Evolutionary conservation across 1,140 invertebrate species (phyloP).

Genomic region (Myzus persicae): DNA sequence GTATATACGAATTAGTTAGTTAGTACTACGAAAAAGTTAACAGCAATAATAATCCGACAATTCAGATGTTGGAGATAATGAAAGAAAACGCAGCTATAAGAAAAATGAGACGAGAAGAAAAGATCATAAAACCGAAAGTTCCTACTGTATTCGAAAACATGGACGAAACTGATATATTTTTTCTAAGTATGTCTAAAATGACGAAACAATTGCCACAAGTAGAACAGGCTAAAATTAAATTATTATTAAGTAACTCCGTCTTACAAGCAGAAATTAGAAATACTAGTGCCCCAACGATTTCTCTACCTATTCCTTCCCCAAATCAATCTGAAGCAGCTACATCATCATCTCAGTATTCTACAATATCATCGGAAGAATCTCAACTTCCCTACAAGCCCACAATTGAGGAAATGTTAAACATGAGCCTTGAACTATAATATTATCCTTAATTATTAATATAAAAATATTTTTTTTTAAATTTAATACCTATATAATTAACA

Average conservation of each 20-base stretch:
- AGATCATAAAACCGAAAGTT: neutral
- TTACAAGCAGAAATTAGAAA: conserved; percentile 9
- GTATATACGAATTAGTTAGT: no score
- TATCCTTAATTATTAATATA: conserved; percentile 5
- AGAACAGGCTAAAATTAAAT: conserved; percentile 16
- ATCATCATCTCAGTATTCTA: neutral
- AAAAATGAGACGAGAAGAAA: neutral
- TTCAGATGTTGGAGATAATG: neutral
- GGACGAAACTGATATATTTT: conserved; percentile 22
- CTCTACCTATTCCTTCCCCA: neutral
- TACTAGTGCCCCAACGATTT: neutral
- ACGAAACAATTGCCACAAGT: conserved; percentile 3
- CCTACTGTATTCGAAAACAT: neutral
- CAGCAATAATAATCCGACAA: neutral
- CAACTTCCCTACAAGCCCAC: conserved; percentile 1
- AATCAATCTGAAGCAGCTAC: conserved; percentile 10
- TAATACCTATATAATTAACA: conserved; percentile 16
- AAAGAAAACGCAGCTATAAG: conserved; percentile 16
- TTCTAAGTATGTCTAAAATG: conserved; percentile 18
- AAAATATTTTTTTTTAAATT: neutral
- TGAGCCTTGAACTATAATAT: neutral
- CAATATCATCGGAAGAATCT: conserved; percentile 3
- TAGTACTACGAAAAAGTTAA: neutral
- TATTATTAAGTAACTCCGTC: conserved; percentile 3
- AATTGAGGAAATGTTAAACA: neutral